Base-by-base conservation (phyloP, 2,797 vertebrate genomes). In the Phyllotis vaccarum region DNA sequence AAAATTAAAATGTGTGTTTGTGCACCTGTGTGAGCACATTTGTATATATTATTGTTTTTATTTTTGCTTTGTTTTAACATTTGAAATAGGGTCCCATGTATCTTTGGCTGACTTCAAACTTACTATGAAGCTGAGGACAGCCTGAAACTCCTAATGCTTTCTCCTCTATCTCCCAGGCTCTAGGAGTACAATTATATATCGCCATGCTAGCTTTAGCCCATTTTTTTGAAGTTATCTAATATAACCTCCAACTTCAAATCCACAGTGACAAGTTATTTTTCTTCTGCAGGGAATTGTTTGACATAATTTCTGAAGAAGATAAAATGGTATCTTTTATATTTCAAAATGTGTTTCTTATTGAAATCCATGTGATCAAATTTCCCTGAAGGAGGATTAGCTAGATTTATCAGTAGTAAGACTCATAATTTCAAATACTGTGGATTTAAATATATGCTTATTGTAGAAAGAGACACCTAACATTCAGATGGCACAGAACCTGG, bases 291-390 rank as follows among this genome's bases (percentile, higher is more conserved):
- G 60, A 92, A 82, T 78, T 16, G 0, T 24, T n/a, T 60, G 93
- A 88, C 56, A 85, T 49, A 7, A 90, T 86, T 93, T 82, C 46
- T 89, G 92, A 97, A 22, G n/a, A 93, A 96, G 89, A 86, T 56
- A 82, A 92, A 96, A 16, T 58, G 56, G 3, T 54, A 34, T 75
- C 16, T 6, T 68, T 90, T 85, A 66, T 88, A 93, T 76, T 93
- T 86, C 58, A 70, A 82, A 90, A 76, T 86, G 10, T 88, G 74
- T 70, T 96, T 90, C n/a, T 31, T 58, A 58, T 43, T 91, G 60
- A 95, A 95, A 88, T 88, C 74, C 64, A 13, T 86, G 60, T 86
- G 40, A 89, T 95, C 80, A 90, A 92, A 90, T 83, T 87, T 90
- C 62, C 79, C 37, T 0, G 0, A 93, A 34, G 75, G 72, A 70